These are phyloP conservation scores for Dipodomys merriami DNA, from an alignment of 2,113 vertebrate species.

Conservation along the genomic window DNA sequence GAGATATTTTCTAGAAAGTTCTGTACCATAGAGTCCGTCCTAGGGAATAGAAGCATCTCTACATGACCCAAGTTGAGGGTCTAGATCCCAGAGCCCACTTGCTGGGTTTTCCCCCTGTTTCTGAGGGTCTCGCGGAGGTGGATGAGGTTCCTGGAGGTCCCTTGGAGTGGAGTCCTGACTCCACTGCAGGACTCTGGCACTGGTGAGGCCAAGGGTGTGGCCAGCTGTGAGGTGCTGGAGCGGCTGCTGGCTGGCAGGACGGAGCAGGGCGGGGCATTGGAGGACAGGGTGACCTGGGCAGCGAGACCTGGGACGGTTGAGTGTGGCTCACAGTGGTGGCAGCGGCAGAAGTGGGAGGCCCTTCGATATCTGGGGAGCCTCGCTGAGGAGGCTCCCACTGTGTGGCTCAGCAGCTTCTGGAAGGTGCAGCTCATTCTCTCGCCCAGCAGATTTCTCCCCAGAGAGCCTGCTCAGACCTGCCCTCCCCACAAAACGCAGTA, in stretches of 20 bases:
- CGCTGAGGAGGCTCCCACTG: not conserved
- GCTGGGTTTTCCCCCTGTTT: not conserved
- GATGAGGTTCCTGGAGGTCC: not conserved
- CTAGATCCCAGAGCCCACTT: not conserved
- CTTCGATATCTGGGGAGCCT: not conserved
- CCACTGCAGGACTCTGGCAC: not conserved
- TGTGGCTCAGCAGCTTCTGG: not conserved
- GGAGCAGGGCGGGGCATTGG: conserved; percentile 44
- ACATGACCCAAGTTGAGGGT: not conserved
- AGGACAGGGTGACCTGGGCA: conserved; percentile 75
- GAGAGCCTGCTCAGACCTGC: conserved; percentile 78
- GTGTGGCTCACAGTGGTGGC: not conserved
- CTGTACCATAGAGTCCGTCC: not conserved
- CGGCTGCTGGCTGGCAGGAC: conserved; percentile 34
- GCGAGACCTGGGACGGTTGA: conserved; percentile 13
- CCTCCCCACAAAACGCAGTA: conserved; percentile 73
- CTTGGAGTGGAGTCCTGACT: not conserved
- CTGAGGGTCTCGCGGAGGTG: not conserved
- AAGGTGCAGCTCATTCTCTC: not conserved
- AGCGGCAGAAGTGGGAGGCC: not conserved
- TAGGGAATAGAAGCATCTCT: not conserved
- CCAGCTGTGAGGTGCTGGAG: conserved; percentile 41
- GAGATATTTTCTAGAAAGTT: conserved; percentile 24
- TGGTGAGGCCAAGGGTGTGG: conserved; percentile 52
- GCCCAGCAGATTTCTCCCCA: conserved; percentile 6